Base-by-base conservation (phyloP, 1,140 invertebrate species). In the Chironomus tepperi region DNA sequence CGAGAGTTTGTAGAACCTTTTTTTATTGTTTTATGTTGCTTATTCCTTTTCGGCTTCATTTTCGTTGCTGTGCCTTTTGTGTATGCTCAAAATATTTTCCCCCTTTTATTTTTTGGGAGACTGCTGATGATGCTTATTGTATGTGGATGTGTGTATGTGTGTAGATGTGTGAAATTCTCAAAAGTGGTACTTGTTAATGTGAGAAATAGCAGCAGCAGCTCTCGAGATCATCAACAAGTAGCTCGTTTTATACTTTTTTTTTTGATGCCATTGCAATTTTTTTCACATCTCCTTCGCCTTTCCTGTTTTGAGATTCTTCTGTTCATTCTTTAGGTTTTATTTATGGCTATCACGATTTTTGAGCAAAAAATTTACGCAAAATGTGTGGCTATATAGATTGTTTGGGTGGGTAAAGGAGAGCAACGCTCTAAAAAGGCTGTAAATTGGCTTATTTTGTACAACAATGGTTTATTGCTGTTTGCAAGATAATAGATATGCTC, bases 11-110 rank as follows among this genome's bases (percentile, higher is more conserved):
- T 1, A 57, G 47, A 57, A 57, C 47, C 47, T 57, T 57, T 57
- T 57, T 57, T 57, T 57, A 57, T 57, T 57, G 47, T 57, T 57
- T 57, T 57, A 57, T 57, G 47, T 57, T 57, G 47, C 47, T 57
- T 57, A 57, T 57, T 57, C 47, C 47, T 57, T 57, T 57, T 57
- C 5, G 24, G 2, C 24, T 34, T 34, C 24, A 34, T 34, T 57
- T n/a, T 57, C 47, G 47, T 57, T 57, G 47, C 47, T n/a, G n/a
- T n/a, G 47, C 12, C n/a, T 57, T 47, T 57, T 57, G 24, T 34
- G 24, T 34, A 5, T 34, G 24, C 24, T 34, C 24, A 34, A 34
- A 34, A 34, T 34, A 34, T 57, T 57, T 57, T 57, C 24, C 24
- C 24, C 24, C 5, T 34, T 12, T n/a, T n/a, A n/a, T 15, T 57